These are phyloP conservation scores for Procambarus virginalis DNA, from an alignment of 1,140 invertebrate genomes.

Conservation along the genomic window DNA sequence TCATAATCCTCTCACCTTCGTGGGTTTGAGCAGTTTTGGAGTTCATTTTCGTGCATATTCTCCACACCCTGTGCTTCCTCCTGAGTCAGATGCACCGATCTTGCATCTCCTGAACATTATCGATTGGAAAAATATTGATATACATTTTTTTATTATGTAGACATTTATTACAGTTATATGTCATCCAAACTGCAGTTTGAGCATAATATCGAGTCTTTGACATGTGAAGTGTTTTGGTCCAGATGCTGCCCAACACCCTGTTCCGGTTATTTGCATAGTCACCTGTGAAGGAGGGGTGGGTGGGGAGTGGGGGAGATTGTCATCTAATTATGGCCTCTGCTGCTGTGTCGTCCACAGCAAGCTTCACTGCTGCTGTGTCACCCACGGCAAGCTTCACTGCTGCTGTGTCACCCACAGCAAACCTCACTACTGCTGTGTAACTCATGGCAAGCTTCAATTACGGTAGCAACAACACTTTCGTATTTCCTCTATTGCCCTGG, in stretches of 20 bases:
- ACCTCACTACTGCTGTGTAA: too few relatives aligned
- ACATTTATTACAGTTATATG: neutral
- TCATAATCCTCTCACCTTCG: neutral
- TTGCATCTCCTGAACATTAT: neutral
- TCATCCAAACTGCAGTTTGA: neutral
- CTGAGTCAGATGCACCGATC: neutral
- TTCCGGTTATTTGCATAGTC: slow-evolving; percentile 47
- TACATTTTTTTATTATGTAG: neutral
- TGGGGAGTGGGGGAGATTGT: too few relatives aligned
- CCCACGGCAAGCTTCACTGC: neutral
- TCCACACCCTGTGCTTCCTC: neutral
- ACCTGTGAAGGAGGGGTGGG: neutral
- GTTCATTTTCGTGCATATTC: neutral
- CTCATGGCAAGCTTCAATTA: too few relatives aligned
- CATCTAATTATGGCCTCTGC: neutral
- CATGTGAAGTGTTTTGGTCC: neutral
- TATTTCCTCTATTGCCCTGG: too few relatives aligned
- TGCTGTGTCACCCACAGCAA: too few relatives aligned
- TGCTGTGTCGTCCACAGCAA: neutral
- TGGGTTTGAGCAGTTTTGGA: neutral
- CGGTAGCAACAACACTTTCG: too few relatives aligned
- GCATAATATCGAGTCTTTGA: neutral
- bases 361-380: neutral
- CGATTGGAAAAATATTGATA: neutral
- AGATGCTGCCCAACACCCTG: slow-evolving; percentile 16